Conservation (phyloP, 2,888 invertebrate genomes). For the Macaria notata region DNA sequence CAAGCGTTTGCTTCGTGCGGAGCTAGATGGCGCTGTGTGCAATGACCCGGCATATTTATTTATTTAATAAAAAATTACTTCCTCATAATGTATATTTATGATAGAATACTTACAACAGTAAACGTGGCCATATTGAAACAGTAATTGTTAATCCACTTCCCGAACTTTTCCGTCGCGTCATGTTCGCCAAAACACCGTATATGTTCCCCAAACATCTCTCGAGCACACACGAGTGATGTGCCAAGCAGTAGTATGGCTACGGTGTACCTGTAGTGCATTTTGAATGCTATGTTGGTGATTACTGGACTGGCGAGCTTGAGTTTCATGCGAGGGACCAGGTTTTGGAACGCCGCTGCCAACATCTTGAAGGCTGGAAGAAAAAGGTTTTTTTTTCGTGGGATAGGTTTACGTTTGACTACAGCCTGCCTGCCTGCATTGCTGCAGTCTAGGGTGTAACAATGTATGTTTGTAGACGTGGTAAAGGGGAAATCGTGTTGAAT, state of each 20-base stretch:
- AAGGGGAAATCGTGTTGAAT: too few species aligned
- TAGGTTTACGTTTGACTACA: too few species aligned
- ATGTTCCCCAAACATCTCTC: slow-evolving; percentile 96
- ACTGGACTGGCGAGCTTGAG: slow-evolving; percentile 79
- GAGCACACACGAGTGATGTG: slow-evolving; percentile 88
- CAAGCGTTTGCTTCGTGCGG: too few species aligned
- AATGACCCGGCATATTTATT: too few species aligned
- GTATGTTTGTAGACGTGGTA: too few species aligned
- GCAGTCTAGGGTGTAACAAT: too few species aligned
- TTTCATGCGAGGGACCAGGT: slow-evolving; percentile 84
- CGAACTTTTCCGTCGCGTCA: slow-evolving; percentile 83
- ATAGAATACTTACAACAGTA: slow-evolving; percentile 86
- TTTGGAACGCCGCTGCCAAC: slow-evolving; percentile 81
- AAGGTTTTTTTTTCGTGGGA: too few species aligned
- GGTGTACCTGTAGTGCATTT: slow-evolving; percentile 92
- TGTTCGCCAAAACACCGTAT: slow-evolving; percentile 91
- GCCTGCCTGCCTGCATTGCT: too few species aligned
- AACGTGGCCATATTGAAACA: slow-evolving; percentile 92
- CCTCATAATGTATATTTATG: too few species aligned
- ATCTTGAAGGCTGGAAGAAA: slow-evolving; percentile 47
- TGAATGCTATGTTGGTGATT: slow-evolving; percentile 89
- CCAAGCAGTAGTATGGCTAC: slow-evolving; percentile 89
- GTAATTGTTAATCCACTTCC: slow-evolving; percentile 86
- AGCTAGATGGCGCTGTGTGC: too few species aligned
- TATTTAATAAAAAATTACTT: too few species aligned